These are phyloP conservation scores for Hyperoplus lanceolatus DNA, from an alignment of 2,797 vertebrate species.

Conservation along the genomic window DNA sequence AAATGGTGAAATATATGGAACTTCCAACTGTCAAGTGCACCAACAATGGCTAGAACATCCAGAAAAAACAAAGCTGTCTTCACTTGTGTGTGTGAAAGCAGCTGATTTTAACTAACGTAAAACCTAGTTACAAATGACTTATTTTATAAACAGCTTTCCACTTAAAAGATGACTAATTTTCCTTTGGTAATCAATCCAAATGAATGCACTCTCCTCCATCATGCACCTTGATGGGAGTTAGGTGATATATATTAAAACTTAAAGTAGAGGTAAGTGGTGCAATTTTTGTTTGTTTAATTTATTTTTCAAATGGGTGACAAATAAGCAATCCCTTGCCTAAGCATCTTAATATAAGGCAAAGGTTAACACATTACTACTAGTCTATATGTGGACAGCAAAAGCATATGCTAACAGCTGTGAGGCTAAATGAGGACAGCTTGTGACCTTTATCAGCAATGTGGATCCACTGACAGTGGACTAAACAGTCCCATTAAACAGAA, in stretches of 20 bases:
- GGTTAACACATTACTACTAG: slow-evolving; percentile 69
- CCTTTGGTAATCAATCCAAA: slow-evolving; percentile 34
- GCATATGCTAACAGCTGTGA: slow-evolving; percentile 43
- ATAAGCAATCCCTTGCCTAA: slow-evolving; percentile 74
- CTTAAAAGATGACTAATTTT: slow-evolving; percentile 28
- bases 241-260: slow-evolving; percentile 5
- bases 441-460: slow-evolving; percentile 41
- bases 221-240: slow-evolving; percentile 17
- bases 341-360: slow-evolving; percentile 84
- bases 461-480: background rate
- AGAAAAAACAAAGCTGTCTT: slow-evolving; percentile 9
- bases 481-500: slow-evolving; percentile 14
- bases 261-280: slow-evolving; percentile 29
- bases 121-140: too few species aligned
- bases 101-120: background rate
- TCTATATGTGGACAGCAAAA: slow-evolving; percentile 52
- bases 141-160: background rate
- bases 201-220: slow-evolving; percentile 20
- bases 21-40: background rate
- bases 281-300: slow-evolving; percentile 13
- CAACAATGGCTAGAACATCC: background rate
- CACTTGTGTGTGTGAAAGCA: background rate
- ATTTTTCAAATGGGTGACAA: slow-evolving; percentile 55
- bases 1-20: slow-evolving; percentile 21
- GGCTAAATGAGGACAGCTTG: slow-evolving; percentile 52